Evolutionary conservation across 2,888 invertebrate genomes (phyloP), one percentile per base, ranked within the genome.

Genomic region (Rutpela maculata): DNA sequence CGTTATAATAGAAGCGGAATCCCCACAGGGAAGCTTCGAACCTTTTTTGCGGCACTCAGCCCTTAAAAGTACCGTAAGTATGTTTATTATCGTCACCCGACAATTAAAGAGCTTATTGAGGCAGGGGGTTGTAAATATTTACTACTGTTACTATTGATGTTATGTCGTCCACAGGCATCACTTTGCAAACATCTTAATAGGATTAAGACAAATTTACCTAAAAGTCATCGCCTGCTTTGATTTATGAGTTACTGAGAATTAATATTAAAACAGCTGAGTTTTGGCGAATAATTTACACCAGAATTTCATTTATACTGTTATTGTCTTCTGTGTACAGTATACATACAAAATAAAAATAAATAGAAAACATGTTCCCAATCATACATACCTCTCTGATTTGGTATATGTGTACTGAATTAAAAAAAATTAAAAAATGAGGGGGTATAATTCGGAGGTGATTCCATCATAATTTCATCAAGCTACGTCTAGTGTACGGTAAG

Each of bases 1-100:
- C n/a, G 26, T 50, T 31, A 60, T 38, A 67, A 70, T n/a, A 71
- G 66, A 60, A 74, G 17, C 12, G 66, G 66, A 57, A 43, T 50
- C 75, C 70, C 71, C 35, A 43, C 19, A 62, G 60, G 66, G 19
- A 66, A 43, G 9, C 43, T 56, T 57, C n/a, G 59, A 15, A 55
- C 56, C 59, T 69, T 76, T 76, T 70, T 71, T 70, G 75, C 69
- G 59, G 75, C 71, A n/a, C 11, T 26, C 62, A 19, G 15, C 56
- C 57, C 17, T 43, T 18, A 66, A 35, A 71, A 75, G 75, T 76
- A 77, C 77, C 70, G 74, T 75, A 77, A 76, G 62, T 62, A 66
- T 74, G 70, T 77, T 73, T 76, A 43, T 57, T 66, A 63, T 74
- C 26, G 50, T 22, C 59, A 62, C 63, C 69, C 59, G 43, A 70